Base-by-base conservation (phyloP, 92 coral and sea anemone species). In the Porites rus region DNA sequence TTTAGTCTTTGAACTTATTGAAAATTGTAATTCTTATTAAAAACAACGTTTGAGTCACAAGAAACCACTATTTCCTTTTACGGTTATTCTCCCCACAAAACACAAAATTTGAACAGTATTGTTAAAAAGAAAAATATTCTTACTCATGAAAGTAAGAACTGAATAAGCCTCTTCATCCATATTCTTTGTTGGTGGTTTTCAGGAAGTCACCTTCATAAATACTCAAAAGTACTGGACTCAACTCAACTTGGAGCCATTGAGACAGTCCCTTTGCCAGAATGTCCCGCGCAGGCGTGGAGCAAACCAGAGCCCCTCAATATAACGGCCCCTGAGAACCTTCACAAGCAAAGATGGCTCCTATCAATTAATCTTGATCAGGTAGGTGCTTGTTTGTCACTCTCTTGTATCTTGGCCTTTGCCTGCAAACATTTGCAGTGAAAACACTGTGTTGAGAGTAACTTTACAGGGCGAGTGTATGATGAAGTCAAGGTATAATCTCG, bases 151-250 rank as follows among this genome's bases (percentile, higher is more conserved):
- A 17, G 52, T 51, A 85, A 2, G 51, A 18, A 18, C 24, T 85
- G 16, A 50, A 25, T n/a, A 25, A 25, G 7, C 62, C 18, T 72
- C 8, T 8, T 59, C 6, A 16, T 25, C 8, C 65, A 16, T 19
- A 20, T 31, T 6, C 72, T 65, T 9, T 22, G 28, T 13, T 14
- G 24, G 9, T 7, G 25, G 13, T 11, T 17, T 75, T 24, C 81
- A 97, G 99, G 99, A 12, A 97, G 95, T 81, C 97, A 97, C 22
- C 94, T 97, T 7, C 94, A 95, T 81, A 96, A 96, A 79, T 97
- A 95, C 93, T 97, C 99, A 89, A 97, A 97, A 87, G 99, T 97
- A 10, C 78, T 97, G 58, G 97, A 97, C 65, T 70, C 85, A 20
- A 83, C 94, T 1, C 93, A 90, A 20, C 97, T 97, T 13, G 99